Percentiles rank a stretch among this genome's conserved stretches.
These are phyloP conservation scores for Drosophila buzzatii DNA, from an alignment of 2,888 invertebrate genomes.

Conservation along the genomic window DNA sequence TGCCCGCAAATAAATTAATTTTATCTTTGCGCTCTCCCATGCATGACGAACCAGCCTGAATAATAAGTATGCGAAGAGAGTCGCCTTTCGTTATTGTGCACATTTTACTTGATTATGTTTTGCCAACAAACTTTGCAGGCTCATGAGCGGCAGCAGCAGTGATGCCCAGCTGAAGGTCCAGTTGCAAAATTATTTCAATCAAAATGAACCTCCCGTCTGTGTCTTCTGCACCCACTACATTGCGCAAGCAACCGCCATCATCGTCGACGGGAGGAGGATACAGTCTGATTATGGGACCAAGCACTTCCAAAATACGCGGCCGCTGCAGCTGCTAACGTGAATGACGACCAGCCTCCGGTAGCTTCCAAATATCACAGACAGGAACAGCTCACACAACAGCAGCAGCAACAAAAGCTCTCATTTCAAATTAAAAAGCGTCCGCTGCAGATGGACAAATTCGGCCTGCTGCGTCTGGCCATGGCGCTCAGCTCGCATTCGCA, in stretches of 20 bases:
- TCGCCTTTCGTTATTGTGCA: conserved; percentile 14
- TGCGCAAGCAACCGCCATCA: conserved; percentile 27
- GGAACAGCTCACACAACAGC: conserved; percentile 38
- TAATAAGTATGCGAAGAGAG: conserved; percentile 50
- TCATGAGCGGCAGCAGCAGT: conserved; percentile 84
- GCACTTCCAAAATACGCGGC: conserved; percentile 68
- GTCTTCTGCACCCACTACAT: conserved; percentile 20
- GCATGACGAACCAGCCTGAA: conserved; percentile 50
- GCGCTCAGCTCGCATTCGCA: conserved; percentile 85
- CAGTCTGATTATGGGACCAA: conserved; percentile 57
- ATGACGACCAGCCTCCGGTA: conserved; percentile 39
- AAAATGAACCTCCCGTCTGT: conserved; percentile 63
- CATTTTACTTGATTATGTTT: conserved; percentile 16
- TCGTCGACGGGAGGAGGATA: background rate
- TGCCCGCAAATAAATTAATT: conserved; percentile 8
- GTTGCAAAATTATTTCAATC: conserved; percentile 70
- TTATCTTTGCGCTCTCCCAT: conserved; percentile 24
- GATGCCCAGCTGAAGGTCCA: conserved; percentile 73
- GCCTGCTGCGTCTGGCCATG: conserved; percentile 89
- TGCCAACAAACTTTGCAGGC: conserved; percentile 48
- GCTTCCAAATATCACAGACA: conserved; percentile 40
- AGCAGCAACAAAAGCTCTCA: conserved; percentile 69
- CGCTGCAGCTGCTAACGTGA: conserved; percentile 12
- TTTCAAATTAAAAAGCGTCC: conserved; percentile 85
- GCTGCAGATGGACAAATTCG: conserved; percentile 88